Conservation (phyloP, 2,888 invertebrate genomes). For the Zhuqinia jingwanae region DNA sequence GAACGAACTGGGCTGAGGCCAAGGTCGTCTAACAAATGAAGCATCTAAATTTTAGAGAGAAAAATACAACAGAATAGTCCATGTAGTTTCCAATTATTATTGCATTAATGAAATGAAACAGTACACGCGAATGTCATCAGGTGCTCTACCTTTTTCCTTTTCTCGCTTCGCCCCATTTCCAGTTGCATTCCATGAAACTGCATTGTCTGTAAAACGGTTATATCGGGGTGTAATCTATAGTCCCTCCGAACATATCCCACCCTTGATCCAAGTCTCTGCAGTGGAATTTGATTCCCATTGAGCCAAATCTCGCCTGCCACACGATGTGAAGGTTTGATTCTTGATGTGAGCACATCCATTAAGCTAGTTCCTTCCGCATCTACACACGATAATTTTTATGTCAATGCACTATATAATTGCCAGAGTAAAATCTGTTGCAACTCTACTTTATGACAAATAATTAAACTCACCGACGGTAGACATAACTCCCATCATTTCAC, state of each 20-base stretch:
- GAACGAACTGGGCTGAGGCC: conserved; percentile 94
- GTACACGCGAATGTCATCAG: not conserved
- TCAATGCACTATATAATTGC: too few species aligned
- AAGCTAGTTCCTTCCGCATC: conserved; percentile 92
- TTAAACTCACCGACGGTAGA: conserved; percentile 85
- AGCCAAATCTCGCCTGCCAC: conserved; percentile 89
- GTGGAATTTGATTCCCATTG: conserved; percentile 91
- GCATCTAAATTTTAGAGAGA: conserved; percentile 84
- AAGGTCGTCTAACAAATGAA: conserved; percentile 93
- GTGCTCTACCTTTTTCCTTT: conserved; percentile 53
- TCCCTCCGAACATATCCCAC: conserved; percentile 90
- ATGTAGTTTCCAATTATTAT: too few species aligned
- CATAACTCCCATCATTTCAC: conserved; percentile 94
- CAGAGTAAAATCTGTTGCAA: too few species aligned
- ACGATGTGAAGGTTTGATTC: conserved; percentile 63
- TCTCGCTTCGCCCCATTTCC: conserved; percentile 56
- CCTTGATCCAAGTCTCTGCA: conserved; percentile 86
- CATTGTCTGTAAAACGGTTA: conserved; percentile 95
- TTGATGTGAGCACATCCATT: conserved; percentile 90
- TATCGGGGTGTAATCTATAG: conserved; percentile 89
- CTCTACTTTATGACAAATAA: not conserved
- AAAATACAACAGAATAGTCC: not conserved
- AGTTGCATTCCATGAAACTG: conserved; percentile 86
- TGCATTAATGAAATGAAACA: too few species aligned
- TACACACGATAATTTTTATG: conserved; percentile 63